These are phyloP conservation scores for Thalassarche chlororhynchos DNA, from an alignment of 2,113 vertebrate genomes.

Conservation along the genomic window DNA sequence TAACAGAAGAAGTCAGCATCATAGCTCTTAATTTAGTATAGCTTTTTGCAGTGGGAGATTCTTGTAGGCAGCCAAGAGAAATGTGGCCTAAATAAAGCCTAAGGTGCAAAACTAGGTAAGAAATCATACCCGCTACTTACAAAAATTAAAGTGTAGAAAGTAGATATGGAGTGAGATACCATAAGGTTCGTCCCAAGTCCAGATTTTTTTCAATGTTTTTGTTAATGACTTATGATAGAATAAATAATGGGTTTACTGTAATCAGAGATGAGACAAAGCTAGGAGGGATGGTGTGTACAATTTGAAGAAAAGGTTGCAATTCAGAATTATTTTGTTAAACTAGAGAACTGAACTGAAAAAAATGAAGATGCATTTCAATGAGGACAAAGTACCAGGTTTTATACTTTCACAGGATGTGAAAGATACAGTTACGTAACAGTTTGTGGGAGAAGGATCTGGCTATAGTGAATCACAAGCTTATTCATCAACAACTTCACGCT, in stretches of 20 bases:
- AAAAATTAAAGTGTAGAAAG: neutral
- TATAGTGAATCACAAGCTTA: constrained; percentile 50
- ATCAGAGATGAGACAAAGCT: neutral
- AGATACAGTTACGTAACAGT: constrained; percentile 46
- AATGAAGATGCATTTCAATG: neutral
- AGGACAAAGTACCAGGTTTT: neutral
- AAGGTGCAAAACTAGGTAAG: neutral
- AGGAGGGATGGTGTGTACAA: neutral
- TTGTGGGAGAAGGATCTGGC: constrained; percentile 53
- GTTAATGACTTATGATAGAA: neutral
- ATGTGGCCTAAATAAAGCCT: neutral
- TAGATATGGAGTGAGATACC: neutral
- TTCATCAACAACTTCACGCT: constrained; percentile 36
- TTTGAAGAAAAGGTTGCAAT: neutral
- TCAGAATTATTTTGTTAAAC: neutral
- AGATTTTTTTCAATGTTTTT: neutral
- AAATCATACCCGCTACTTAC: neutral
- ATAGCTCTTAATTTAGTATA: neutral
- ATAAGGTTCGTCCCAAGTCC: neutral
- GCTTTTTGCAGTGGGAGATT: neutral
- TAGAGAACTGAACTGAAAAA: neutral
- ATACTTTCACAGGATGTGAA: constrained; percentile 19
- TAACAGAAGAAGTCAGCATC: neutral
- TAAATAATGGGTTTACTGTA: neutral
- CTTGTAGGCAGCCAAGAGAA: neutral